A percentile compares a stretch with the other conserved stretches of the same genome.
Conservation (phyloP, 2,113 vertebrate genomes). For the Lophotis ruficrista region DNA sequence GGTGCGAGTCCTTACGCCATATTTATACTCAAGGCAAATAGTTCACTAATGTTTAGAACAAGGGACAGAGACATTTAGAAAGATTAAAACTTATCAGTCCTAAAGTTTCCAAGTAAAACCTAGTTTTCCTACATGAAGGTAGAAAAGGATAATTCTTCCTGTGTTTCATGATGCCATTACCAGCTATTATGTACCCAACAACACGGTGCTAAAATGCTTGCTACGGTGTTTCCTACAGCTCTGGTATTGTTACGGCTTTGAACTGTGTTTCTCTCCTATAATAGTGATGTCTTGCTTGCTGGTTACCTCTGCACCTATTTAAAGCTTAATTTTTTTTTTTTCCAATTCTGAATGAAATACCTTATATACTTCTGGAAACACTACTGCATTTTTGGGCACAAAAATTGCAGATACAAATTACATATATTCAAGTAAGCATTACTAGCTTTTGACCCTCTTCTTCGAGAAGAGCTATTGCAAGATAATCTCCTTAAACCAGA, state of each 20-base stretch:
- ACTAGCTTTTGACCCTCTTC: not conserved
- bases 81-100: not conserved
- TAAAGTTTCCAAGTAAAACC: not conserved
- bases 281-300: not conserved
- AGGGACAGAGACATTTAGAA: not conserved
- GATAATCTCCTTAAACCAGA: not conserved
- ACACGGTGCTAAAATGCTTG: not conserved
- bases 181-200: not conserved
- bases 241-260: not conserved
- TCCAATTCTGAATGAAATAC: not conserved
- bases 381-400: not conserved
- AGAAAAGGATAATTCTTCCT: not conserved
- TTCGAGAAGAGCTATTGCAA: not conserved
- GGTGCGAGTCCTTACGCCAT: not conserved
- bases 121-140: not conserved
- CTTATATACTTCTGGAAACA: not conserved
- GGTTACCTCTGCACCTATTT: not conserved
- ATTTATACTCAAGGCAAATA: not conserved
- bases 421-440: not conserved
- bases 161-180: not conserved
- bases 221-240: not conserved
- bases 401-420: not conserved
- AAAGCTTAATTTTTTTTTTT: not conserved
- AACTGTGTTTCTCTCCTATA: not conserved
- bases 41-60: not conserved